Evolutionary conservation across 2,888 invertebrate species (phyloP).

Genomic region (Ophonus ardosiacus): DNA sequence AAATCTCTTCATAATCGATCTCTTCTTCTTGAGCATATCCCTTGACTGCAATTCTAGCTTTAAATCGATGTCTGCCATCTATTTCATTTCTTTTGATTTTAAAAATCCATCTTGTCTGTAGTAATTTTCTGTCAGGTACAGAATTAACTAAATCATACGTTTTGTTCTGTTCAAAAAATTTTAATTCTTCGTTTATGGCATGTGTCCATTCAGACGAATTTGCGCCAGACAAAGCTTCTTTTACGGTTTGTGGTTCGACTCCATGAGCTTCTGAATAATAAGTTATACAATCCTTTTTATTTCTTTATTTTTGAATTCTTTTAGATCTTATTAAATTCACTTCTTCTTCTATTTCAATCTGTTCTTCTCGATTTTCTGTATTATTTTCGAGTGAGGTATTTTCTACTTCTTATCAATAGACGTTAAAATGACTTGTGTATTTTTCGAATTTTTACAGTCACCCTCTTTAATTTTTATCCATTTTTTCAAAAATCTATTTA

Average conservation of each 20-base stretch:
- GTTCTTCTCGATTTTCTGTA: no score
- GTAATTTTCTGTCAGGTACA: no score
- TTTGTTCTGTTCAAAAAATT: background rate
- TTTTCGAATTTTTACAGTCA: background rate
- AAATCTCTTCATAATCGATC: background rate
- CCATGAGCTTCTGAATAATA: background rate
- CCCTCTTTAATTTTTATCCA: background rate
- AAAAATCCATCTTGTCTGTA: background rate
- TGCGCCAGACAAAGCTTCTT: background rate
- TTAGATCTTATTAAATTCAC: background rate
- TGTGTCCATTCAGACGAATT: background rate
- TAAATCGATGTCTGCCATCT: background rate
- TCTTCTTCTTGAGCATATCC: background rate
- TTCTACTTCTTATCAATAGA: no score
- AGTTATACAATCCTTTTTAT: no score
- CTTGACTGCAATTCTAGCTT: background rate
- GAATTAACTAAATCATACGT: background rate
- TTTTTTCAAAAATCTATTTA: no score
- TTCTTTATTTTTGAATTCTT: background rate
- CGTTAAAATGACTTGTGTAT: background rate
- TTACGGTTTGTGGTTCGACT: background rate
- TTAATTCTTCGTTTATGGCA: background rate
- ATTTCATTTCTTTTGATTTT: background rate
- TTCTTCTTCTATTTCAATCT: background rate
- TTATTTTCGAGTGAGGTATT: no score